Evolutionary conservation across 2,888 invertebrate genomes (phyloP).

Genomic region (Mactromeris polynyma): DNA sequence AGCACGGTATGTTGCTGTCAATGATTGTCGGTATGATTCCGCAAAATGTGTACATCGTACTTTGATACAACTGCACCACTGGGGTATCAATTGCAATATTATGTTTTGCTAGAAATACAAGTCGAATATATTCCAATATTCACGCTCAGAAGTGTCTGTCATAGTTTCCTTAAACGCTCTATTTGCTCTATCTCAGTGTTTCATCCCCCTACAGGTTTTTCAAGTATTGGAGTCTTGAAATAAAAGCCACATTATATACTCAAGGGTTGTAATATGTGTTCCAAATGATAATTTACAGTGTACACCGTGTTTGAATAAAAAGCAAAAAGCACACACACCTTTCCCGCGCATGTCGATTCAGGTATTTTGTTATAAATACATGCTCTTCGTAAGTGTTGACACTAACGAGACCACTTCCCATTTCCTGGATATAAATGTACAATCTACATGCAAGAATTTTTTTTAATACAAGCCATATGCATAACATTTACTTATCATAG

Average conservation of each 20-base stretch:
- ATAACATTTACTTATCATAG: not conserved
- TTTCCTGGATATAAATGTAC: constrained; percentile 44
- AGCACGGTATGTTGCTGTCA: too few relatives aligned
- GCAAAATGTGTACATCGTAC: too few relatives aligned
- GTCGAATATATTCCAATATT: too few relatives aligned
- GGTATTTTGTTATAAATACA: constrained; percentile 38
- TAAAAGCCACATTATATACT: too few relatives aligned
- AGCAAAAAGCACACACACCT: constrained; percentile 18
- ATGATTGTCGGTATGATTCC: too few relatives aligned
- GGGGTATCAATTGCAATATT: too few relatives aligned
- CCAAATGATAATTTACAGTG: too few relatives aligned
- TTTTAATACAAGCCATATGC: not conserved
- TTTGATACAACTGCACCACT: too few relatives aligned
- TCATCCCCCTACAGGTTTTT: not conserved
- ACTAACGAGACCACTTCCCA: constrained; percentile 70
- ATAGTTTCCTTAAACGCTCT: too few relatives aligned
- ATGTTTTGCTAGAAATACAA: too few relatives aligned
- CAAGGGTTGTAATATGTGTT: too few relatives aligned
- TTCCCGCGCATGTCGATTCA: constrained; percentile 33
- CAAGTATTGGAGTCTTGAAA: not conserved
- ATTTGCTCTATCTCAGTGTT: not conserved
- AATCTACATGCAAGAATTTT: not conserved
- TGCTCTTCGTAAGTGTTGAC: constrained; percentile 50
- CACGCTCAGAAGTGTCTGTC: too few relatives aligned
- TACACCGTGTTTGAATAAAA: not conserved